Conservation (phyloP, 2,113 vertebrate genomes). For the Peromyscus polionotus region DNA sequence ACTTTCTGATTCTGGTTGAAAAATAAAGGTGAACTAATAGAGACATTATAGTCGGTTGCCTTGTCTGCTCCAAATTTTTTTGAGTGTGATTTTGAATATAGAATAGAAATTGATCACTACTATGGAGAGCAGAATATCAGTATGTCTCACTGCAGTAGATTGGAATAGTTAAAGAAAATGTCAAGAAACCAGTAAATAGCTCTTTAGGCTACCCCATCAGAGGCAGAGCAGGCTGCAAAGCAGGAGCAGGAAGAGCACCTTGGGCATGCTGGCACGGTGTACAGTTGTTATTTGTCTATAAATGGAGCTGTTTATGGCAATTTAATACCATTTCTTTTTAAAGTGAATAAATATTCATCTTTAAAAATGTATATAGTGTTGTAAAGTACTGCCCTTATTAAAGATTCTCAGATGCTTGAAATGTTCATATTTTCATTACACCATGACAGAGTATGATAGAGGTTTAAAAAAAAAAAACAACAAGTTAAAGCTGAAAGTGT, state of each 20-base stretch:
- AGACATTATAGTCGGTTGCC: background rate
- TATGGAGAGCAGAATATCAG: background rate
- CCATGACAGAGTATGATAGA: background rate
- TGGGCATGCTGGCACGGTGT: constrained; percentile 87
- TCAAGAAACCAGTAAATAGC: background rate
- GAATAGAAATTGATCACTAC: background rate
- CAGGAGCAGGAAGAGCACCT: constrained; percentile 78
- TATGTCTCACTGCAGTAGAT: background rate
- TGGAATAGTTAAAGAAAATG: background rate
- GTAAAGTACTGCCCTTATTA: background rate
- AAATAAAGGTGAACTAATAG: background rate
- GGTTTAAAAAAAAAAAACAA: background rate
- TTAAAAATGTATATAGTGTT: constrained; percentile 49
- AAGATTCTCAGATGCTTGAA: background rate
- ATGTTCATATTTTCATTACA: background rate
- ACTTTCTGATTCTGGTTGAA: background rate
- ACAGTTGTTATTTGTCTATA: constrained; percentile 91
- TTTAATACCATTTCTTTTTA: constrained; percentile 91
- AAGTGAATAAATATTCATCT: constrained; percentile 92
- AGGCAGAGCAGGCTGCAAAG: constrained; percentile 80
- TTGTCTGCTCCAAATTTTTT: background rate
- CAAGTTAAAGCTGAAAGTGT: background rate
- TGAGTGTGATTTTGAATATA: background rate
- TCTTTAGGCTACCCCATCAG: constrained; percentile 59
- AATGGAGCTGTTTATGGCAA: constrained; percentile 88